These are phyloP conservation scores for Grus americana DNA, from an alignment of 2,113 vertebrate genomes.

Conservation along the genomic window DNA sequence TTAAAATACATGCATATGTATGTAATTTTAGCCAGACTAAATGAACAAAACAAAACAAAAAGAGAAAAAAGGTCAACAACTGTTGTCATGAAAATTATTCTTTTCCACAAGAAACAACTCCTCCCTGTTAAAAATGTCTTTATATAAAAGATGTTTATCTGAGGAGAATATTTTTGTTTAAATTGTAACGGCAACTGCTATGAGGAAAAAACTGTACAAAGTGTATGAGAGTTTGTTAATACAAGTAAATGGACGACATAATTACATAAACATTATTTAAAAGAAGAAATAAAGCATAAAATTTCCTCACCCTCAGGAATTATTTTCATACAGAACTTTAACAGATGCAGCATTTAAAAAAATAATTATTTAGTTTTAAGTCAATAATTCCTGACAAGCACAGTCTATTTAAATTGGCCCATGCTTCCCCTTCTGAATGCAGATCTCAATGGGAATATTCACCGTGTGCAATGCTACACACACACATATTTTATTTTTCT, in stretches of 20 bases:
- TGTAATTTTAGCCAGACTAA: conserved; percentile 79
- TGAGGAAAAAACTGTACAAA: neutral
- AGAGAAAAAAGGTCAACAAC: conserved; percentile 70
- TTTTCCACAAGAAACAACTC: neutral
- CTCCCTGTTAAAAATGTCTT: neutral
- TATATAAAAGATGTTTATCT: neutral
- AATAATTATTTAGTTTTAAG: neutral
- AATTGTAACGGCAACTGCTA: neutral
- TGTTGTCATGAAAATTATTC: conserved; percentile 27
- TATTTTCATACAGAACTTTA: neutral
- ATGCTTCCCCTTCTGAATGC: neutral
- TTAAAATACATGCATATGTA: conserved; percentile 81
- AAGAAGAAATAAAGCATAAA: conserved; percentile 31
- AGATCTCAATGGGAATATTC: neutral
- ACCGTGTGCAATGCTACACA: neutral
- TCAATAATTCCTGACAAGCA: neutral
- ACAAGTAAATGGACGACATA: neutral
- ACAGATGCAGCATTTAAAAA: neutral
- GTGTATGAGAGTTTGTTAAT: neutral
- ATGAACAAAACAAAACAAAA: conserved; percentile 73
- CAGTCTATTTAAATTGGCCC: neutral
- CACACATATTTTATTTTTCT: neutral
- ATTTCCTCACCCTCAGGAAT: neutral
- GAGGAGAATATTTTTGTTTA: neutral
- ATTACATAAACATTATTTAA: conserved; percentile 11